Percentiles rank a stretch among this genome's conserved stretches.
Evolutionary conservation across 2,888 invertebrate species (phyloP).

Genomic region (Pachydiplax longipennis): DNA sequence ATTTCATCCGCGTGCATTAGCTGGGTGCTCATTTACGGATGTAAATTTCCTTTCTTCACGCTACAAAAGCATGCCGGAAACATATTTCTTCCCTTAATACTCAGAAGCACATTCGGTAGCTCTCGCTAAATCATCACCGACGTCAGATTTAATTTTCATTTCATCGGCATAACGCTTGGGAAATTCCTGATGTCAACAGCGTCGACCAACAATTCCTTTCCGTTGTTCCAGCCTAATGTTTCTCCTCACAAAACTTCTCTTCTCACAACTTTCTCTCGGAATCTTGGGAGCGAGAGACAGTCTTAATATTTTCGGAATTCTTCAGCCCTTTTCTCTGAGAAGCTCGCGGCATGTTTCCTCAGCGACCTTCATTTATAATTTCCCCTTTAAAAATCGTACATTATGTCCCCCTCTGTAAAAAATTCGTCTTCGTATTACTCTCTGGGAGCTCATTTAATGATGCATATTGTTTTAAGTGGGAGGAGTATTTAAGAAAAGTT

Average conservation of each 20-base stretch:
- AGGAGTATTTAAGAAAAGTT: no score
- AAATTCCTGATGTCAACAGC: background rate
- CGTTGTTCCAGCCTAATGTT: background rate
- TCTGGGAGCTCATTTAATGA: no score
- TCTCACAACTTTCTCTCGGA: background rate
- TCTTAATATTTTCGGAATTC: background rate
- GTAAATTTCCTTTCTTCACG: no score
- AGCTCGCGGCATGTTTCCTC: background rate
- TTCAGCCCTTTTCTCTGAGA: background rate
- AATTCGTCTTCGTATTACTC: no score
- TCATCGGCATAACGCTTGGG: background rate
- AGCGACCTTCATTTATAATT: background rate
- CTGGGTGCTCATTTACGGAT: no score
- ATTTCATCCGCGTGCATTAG: no score
- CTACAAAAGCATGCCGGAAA: no score
- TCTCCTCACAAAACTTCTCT: background rate
- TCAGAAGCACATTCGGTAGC: background rate
- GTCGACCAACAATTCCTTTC: background rate
- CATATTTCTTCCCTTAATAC: background rate
- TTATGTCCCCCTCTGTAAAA: no score
- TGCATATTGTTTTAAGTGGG: no score
- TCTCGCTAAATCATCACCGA: background rate
- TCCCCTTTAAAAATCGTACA: no score
- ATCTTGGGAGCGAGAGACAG: background rate
- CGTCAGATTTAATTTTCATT: background rate